Conservation (phyloP, 2,888 invertebrate species). For the Athalia rosae region DNA sequence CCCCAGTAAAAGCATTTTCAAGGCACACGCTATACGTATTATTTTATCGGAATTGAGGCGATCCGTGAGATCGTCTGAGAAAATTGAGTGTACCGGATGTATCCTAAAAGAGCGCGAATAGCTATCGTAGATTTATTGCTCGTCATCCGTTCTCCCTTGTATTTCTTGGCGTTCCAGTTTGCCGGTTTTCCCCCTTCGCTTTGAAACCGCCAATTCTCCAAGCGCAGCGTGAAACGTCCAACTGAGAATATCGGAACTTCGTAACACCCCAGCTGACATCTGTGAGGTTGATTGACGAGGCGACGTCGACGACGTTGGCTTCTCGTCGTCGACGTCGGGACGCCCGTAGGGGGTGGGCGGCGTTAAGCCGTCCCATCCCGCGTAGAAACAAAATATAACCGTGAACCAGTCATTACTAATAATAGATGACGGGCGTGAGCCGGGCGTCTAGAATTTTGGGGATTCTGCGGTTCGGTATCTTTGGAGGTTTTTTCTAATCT, state of each 20-base stretch:
- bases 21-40: too few species aligned
- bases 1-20: too few species aligned
- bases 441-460: conserved; percentile 5
- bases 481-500: background rate
- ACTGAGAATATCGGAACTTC: conserved; percentile 2
- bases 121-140: too few species aligned
- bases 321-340: conserved; percentile 4
- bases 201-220: too few species aligned
- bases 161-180: too few species aligned
- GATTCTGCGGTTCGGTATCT: background rate
- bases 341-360: conserved; percentile 2
- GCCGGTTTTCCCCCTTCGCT: too few species aligned
- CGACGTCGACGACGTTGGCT: conserved; percentile 21
- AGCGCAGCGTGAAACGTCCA: background rate
- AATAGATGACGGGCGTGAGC: conserved; percentile 17
- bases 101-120: too few species aligned
- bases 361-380: background rate
- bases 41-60: too few species aligned
- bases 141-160: too few species aligned
- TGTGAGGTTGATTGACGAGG: conserved; percentile 34
- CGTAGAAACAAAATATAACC: conserved; percentile 33
- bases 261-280: conserved; percentile 28
- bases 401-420: conserved; percentile 38
- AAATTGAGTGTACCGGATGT: too few species aligned
- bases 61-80: too few species aligned